Evolutionary conservation across 2,888 invertebrate genomes (phyloP).

Genomic region (Conops quadrifasciatus): DNA sequence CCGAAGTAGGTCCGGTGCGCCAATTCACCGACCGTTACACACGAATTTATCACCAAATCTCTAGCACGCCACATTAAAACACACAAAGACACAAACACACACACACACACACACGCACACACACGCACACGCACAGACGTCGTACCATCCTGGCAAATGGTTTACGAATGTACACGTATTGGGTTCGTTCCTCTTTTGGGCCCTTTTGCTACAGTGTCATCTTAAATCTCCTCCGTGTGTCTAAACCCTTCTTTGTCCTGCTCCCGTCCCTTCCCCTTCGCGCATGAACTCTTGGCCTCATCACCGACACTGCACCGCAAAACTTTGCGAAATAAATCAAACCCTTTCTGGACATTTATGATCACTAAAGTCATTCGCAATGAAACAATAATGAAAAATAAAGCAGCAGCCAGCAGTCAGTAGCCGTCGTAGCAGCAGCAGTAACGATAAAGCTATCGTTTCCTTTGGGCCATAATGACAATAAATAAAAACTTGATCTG

Average conservation of each 20-base stretch:
- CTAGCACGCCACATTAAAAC: not conserved
- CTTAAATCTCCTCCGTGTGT: conserved; percentile 47
- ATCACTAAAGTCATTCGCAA: conserved; percentile 61
- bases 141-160: not conserved
- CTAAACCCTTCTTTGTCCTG: conserved; percentile 45
- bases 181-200: not conserved
- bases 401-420: conserved; percentile 43
- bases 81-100: not conserved
- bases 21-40: no score
- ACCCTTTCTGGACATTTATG: conserved; percentile 65
- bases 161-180: not conserved
- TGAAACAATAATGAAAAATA: conserved; percentile 55
- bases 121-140: not conserved
- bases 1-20: no score
- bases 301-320: conserved; percentile 49
- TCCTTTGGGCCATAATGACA: no score
- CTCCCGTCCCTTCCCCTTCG: conserved; percentile 40
- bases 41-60: not conserved
- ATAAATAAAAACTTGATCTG: no score
- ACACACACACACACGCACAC: not conserved
- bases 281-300: conserved; percentile 46
- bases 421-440: no score
- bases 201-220: conserved; percentile 44
- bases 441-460: no score
- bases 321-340: conserved; percentile 64